These are phyloP conservation scores for Lithophane semibrunnea DNA, from an alignment of 2,888 invertebrate genomes.

Conservation along the genomic window DNA sequence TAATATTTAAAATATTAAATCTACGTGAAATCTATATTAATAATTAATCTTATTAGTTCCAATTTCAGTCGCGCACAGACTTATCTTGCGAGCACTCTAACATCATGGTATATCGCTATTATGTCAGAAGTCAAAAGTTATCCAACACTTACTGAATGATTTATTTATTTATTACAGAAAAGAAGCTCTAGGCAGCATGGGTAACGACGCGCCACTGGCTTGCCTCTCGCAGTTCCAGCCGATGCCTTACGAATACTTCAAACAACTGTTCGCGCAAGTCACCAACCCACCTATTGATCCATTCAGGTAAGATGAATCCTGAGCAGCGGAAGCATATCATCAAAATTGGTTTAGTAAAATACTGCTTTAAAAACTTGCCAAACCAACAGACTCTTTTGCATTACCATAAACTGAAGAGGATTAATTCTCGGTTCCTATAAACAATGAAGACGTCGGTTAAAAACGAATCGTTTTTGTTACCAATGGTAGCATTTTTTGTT, in stretches of 20 bases:
- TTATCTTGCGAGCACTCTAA: not conserved
- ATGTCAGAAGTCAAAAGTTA: not conserved
- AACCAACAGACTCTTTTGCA: not conserved
- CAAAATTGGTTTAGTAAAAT: not conserved
- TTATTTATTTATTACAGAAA: constrained; percentile 91
- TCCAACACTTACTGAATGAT: not conserved
- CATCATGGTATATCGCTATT: not conserved
- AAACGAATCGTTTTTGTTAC: too few relatives aligned
- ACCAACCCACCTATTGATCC: constrained; percentile 99
- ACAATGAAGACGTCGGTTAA: too few relatives aligned
- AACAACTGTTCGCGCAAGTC: constrained; percentile 99
- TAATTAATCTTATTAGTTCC: too few relatives aligned
- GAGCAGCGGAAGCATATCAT: not conserved
- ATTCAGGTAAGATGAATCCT: constrained; percentile 91
- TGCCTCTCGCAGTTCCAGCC: constrained; percentile 99
- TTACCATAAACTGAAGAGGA: not conserved
- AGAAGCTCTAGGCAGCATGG: constrained; percentile 99
- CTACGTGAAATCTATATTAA: too few relatives aligned
- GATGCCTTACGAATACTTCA: constrained; percentile 98
- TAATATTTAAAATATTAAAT: too few relatives aligned
- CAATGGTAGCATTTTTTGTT: too few relatives aligned
- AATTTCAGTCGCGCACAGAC: too few relatives aligned
- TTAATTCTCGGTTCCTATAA: not conserved
- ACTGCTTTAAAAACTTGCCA: not conserved
- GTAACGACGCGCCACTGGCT: constrained; percentile 99